Conservation (phyloP, 2,113 vertebrate genomes). For the Nestor notabilis region DNA sequence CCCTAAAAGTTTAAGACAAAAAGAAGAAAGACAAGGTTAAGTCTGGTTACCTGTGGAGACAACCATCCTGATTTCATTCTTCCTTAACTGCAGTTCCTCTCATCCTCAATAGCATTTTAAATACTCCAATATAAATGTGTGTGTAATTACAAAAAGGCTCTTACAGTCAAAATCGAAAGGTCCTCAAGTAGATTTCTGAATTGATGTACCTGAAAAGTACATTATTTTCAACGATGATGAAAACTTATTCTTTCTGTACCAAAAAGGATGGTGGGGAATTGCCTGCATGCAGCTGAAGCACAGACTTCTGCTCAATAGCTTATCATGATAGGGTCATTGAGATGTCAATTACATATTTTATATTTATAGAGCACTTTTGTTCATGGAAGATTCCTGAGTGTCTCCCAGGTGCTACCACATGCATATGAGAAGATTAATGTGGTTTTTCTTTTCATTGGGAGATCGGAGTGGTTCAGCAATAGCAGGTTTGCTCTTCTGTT, state of each 20-base stretch:
- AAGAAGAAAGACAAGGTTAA: background rate
- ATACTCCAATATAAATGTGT: background rate
- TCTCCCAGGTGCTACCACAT: background rate
- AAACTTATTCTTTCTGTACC: background rate
- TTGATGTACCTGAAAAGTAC: background rate
- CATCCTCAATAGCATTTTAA: background rate
- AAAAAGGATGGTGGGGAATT: background rate
- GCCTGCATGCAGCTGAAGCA: background rate
- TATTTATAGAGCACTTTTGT: constrained; percentile 23
- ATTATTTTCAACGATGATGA: background rate
- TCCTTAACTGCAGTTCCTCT: background rate
- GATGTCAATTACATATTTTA: background rate
- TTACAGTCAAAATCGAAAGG: background rate
- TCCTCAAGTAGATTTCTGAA: background rate
- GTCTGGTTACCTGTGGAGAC: background rate
- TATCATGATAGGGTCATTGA: background rate
- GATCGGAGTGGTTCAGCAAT: background rate
- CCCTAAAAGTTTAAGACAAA: background rate
- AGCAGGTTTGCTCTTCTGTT: background rate
- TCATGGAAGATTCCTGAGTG: background rate
- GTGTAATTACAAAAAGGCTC: background rate
- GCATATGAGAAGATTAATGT: background rate
- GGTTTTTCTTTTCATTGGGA: background rate
- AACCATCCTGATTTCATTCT: background rate
- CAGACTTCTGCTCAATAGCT: background rate